Base-by-base conservation (phyloP, 2,113 vertebrate species). In the Corynorhinus townsendii region DNA sequence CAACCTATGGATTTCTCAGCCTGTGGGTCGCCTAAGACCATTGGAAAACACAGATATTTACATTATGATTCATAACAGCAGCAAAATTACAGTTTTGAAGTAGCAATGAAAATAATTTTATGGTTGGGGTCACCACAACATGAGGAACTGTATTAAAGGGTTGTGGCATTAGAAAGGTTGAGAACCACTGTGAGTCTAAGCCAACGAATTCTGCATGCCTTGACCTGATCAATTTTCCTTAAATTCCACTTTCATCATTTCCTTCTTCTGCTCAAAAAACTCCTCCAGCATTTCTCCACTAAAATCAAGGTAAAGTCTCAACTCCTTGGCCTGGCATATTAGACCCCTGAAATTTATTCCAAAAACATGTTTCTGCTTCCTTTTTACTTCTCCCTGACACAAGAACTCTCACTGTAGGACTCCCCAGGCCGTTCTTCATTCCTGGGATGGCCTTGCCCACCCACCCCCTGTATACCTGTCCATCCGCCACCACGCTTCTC, bases 231-330 rank as follows among this genome's bases (percentile, higher is more conserved):
- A 22, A 80, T 75, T 68, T 79, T 91, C 81, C 40, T 85, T 49
- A 76, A 93, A 83, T 90, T 35, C 62, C 19, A 71, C 84, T 89
- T 89, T 77, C 33, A 69, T 68, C 72, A 54, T 35, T 72, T 91
- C 64, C 81, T 81, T 47, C 19, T 33, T 84, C n/a, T 69, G 43
- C 26, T 82, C 73, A 54, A 43, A 88, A 88, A 91, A 52, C 7
- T 22, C 35, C 82, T 75, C 49, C 16, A 66, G 24, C 38, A 40
- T 81, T 85, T 93, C 40, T 66, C 43, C 28, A 24, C 3, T 26
- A n/a, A 38, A 72, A n/a, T 69, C 33, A 89, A n/a, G 12, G 59
- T 45, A 66, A 87, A 69, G 26, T 85, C 38, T 8, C 40, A 66
- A 80, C 24, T 30, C 52, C 68, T 73, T 56, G 19, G n/a, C 43